A percentile compares a stretch with the other conserved stretches of the same genome.
phyloP scores from a whole-genome alignment of 2,888 invertebrate genomes.

The Biston stratarius region DNA sequence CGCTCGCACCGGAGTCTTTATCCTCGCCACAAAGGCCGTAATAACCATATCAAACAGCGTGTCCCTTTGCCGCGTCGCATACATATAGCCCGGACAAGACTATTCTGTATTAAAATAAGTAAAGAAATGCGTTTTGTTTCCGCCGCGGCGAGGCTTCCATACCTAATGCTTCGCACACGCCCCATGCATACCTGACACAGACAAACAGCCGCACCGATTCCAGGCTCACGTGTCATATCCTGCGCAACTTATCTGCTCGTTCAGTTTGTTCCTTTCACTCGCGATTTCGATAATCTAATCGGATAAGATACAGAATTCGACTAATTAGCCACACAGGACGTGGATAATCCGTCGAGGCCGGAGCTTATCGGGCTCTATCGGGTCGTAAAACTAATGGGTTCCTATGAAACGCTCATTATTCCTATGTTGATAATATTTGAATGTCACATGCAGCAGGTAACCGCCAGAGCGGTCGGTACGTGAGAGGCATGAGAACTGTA shows the following conservation, averaged over 20 bases:
- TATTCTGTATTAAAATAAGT: constrained; percentile 76
- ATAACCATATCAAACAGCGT: constrained; percentile 86
- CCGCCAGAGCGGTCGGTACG: constrained; percentile 71
- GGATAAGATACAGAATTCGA: constrained; percentile 38
- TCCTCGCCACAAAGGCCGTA: constrained; percentile 82
- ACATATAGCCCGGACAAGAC: constrained; percentile 73
- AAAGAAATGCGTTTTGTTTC: constrained; percentile 83
- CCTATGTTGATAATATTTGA: constrained; percentile 78
- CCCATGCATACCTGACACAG: constrained; percentile 65
- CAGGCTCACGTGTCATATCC: constrained; percentile 35
- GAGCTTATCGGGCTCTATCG: constrained; percentile 60
- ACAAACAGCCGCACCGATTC: constrained; percentile 49
- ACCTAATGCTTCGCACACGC: constrained; percentile 67
- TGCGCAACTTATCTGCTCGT: constrained; percentile 41
- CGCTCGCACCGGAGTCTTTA: constrained; percentile 76
- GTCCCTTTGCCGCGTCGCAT: constrained; percentile 82
- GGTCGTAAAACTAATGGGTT: constrained; percentile 67
- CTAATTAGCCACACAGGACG: constrained; percentile 51
- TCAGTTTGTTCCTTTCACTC: constrained; percentile 34
- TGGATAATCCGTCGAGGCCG: constrained; percentile 52
- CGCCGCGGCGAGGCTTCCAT: constrained; percentile 70
- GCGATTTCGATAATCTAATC: constrained; percentile 36
- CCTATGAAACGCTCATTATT: constrained; percentile 79
- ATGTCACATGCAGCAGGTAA: constrained; percentile 73
- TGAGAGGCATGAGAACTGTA: constrained; percentile 81